Conservation (phyloP, 2,797 vertebrate species). For the Acomys russatus region DNA sequence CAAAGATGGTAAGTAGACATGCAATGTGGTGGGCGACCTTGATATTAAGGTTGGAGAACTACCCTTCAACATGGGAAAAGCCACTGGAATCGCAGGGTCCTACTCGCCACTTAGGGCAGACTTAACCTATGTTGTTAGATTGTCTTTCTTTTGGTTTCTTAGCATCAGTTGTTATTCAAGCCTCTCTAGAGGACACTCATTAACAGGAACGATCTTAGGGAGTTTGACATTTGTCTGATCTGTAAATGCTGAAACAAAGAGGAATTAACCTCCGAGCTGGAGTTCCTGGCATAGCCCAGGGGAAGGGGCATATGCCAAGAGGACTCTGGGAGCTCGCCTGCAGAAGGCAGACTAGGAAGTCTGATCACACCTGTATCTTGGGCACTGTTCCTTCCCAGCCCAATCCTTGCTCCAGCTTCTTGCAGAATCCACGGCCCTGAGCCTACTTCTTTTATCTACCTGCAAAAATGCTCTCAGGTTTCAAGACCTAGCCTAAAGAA, state of each 20-base stretch:
- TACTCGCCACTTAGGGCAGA: neutral
- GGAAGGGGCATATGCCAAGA: neutral
- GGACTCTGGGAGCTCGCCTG: neutral
- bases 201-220: neutral
- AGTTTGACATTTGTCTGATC: conserved; percentile 11
- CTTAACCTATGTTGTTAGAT: neutral
- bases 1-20: conserved; percentile 4
- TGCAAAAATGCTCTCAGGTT: conserved; percentile 10
- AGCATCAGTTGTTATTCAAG: conserved; percentile 3
- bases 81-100: neutral
- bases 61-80: conserved; percentile 32
- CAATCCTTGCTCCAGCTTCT: neutral
- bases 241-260: neutral
- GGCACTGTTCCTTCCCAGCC: neutral
- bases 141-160: conserved; percentile 32
- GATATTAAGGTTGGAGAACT: neutral
- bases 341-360: neutral
- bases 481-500: conserved; percentile 40
- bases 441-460: neutral
- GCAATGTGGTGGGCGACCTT: neutral
- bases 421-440: neutral
- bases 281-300: neutral
- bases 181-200: neutral
- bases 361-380: neutral
- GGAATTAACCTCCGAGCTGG: neutral